Conservation (phyloP, 2,113 vertebrate species). For the Gila orcuttii region DNA sequence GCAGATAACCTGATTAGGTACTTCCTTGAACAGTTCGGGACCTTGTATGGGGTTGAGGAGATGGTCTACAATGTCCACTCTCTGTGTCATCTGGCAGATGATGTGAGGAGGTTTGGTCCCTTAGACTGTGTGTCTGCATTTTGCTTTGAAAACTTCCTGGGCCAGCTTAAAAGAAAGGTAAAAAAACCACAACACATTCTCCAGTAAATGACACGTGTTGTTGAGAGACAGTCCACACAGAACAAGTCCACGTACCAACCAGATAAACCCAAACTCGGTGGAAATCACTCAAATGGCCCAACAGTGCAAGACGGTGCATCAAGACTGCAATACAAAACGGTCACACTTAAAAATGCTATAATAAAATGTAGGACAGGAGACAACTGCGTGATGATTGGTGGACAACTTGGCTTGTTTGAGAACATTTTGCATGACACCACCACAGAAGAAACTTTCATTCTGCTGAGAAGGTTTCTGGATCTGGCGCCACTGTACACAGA, state of each 20-base stretch:
- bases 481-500: slow-evolving; percentile 3
- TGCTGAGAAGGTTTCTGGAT: background rate
- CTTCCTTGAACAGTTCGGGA: slow-evolving; percentile 26
- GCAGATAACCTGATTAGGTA: slow-evolving; percentile 11
- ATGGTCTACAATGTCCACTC: slow-evolving; percentile 34
- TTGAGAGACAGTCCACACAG: background rate
- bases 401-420: slow-evolving; percentile 15
- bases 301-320: no score
- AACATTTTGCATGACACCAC: slow-evolving; percentile 1
- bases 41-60: slow-evolving; percentile 14
- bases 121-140: slow-evolving; percentile 38
- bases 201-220: background rate
- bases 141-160: slow-evolving; percentile 32
- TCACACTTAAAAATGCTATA: background rate
- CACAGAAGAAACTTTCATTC: slow-evolving; percentile 7
- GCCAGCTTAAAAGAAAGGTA: slow-evolving; percentile 27
- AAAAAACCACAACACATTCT: slow-evolving; percentile 13
- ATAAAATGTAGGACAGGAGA: background rate
- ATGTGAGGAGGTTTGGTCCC: slow-evolving; percentile 39
- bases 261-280: background rate
- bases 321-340: background rate
- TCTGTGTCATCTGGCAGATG: slow-evolving; percentile 31
- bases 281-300: slow-evolving; percentile 18
- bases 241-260: background rate
- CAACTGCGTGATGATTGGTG: background rate